Evolutionary conservation across 2,888 invertebrate species (phyloP).

Genomic region (Coelinius sp.): DNA sequence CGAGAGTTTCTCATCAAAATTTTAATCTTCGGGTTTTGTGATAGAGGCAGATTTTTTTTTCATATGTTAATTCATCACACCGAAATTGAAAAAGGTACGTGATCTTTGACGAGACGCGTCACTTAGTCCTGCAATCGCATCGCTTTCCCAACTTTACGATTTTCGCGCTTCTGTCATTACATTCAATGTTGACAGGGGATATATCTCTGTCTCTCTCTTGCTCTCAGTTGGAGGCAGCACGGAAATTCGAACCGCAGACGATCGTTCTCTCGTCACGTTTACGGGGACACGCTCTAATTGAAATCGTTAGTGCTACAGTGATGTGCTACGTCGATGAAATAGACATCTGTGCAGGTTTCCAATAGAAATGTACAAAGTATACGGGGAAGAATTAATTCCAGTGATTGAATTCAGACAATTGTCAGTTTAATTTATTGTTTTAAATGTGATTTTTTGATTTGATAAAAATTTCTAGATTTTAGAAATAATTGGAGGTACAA

Average conservation of each 20-base stretch:
- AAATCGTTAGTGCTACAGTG: slow-evolving; percentile 35
- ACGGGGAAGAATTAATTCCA: not conserved
- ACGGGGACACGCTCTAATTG: slow-evolving; percentile 33
- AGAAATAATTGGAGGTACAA: no score
- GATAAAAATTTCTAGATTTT: no score
- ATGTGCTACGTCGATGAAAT: slow-evolving; percentile 21
- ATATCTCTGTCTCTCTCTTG: not conserved
- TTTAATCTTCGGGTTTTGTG: not conserved
- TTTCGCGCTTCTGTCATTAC: not conserved
- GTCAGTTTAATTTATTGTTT: not conserved
- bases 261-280: slow-evolving; percentile 31
- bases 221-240: not conserved
- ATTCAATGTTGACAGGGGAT: not conserved
- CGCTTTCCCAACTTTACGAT: not conserved
- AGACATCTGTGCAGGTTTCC: not conserved
- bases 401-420: not conserved
- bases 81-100: not conserved
- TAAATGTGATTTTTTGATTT: no score
- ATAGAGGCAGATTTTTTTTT: not conserved
- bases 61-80: not conserved
- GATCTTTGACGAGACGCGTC: not conserved
- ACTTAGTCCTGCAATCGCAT: not conserved
- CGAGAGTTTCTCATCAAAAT: slow-evolving; percentile 16
- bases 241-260: slow-evolving; percentile 35
- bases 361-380: not conserved